Conservation (phyloP, 2,797 vertebrate genomes). For the Acestrorhynchus altus region DNA sequence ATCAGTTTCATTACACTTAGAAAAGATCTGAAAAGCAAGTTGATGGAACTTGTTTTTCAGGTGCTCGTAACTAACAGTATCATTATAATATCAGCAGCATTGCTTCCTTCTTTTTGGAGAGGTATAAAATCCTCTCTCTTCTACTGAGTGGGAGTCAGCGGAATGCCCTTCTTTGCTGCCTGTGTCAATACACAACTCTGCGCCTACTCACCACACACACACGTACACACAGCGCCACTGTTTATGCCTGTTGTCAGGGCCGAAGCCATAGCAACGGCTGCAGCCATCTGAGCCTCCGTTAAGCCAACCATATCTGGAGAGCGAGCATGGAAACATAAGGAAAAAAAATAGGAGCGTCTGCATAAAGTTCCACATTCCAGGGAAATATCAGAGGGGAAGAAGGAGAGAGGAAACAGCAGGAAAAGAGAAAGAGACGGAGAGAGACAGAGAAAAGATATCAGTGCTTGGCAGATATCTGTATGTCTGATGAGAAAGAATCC, state of each 20-base stretch:
- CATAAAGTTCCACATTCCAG: conserved; percentile 49
- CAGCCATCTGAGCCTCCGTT: conserved; percentile 44
- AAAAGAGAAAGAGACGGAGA: conserved; percentile 28
- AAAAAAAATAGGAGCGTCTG: conserved; percentile 23
- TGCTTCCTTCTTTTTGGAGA: neutral
- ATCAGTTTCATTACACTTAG: neutral
- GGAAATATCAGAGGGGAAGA: conserved; percentile 46
- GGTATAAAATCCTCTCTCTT: conserved; percentile 27
- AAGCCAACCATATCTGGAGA: conserved; percentile 59
- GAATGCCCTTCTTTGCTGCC: conserved; percentile 47
- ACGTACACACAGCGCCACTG: conserved; percentile 43
- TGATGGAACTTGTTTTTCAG: too few relatives aligned
- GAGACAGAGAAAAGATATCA: conserved; percentile 38
- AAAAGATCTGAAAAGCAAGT: neutral
- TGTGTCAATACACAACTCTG: conserved; percentile 42
- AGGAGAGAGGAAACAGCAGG: neutral
- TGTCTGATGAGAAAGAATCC: conserved; percentile 7
- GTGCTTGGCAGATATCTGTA: conserved; percentile 24
- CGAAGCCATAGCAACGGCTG: conserved; percentile 54
- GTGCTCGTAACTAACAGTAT: too few relatives aligned
- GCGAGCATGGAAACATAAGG: conserved; percentile 49
- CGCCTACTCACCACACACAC: conserved; percentile 50
- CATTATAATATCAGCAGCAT: conserved; percentile 4
- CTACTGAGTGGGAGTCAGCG: conserved; percentile 38
- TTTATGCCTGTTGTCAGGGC: conserved; percentile 56